Evolutionary conservation across 2,888 invertebrate species (phyloP).

Genomic region (Laspeyria flexula): DNA sequence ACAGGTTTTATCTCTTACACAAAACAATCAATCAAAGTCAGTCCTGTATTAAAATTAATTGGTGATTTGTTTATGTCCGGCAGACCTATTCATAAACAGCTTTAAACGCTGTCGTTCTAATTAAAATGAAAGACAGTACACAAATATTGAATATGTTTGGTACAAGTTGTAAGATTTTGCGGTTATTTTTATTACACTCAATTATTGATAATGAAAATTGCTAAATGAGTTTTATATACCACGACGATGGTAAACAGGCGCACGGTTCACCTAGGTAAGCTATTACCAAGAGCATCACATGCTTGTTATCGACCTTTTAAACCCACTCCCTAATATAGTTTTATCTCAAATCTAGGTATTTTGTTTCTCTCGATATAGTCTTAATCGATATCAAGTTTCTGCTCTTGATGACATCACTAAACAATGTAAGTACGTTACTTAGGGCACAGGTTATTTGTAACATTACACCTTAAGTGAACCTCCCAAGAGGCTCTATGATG

Average conservation of each 20-base stretch:
- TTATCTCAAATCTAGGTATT: too few species aligned
- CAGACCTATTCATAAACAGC: conserved; percentile 42
- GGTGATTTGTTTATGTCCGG: conserved; percentile 10
- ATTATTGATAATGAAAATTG: too few species aligned
- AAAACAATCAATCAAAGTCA: conserved; percentile 25
- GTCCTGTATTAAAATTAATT: conserved; percentile 29
- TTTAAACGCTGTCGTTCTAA: conserved; percentile 35
- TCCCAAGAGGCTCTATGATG: conserved; percentile 37
- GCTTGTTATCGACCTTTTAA: too few species aligned
- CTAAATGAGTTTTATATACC: too few species aligned
- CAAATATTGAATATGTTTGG: conserved; percentile 18
- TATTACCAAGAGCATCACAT: too few species aligned
- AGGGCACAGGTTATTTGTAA: conserved; percentile 44
- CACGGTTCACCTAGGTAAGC: too few species aligned
- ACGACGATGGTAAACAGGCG: too few species aligned
- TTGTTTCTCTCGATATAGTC: too few species aligned
- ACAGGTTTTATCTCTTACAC: too few species aligned
- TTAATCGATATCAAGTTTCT: too few species aligned
- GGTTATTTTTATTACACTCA: neutral
- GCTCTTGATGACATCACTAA: too few species aligned
- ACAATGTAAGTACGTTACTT: conserved; percentile 15
- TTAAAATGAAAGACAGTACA: conserved; percentile 42
- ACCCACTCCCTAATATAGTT: too few species aligned
- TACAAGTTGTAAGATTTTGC: neutral
- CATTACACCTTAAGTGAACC: conserved; percentile 65